phyloP scores from a whole-genome alignment of 2,888 invertebrate species.

The Ctena decussata region DNA sequence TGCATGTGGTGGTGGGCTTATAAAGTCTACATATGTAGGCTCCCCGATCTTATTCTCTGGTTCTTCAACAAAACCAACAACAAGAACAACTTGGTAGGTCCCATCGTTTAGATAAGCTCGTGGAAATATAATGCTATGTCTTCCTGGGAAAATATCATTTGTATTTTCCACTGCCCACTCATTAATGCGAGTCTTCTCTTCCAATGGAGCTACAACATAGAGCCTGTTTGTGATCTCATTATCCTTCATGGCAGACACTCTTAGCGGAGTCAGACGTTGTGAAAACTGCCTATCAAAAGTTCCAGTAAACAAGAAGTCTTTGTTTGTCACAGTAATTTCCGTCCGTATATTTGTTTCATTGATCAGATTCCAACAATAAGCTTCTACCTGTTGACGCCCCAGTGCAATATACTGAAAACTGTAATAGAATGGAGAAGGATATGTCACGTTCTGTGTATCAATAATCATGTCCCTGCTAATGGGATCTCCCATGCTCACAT shows the following conservation, averaged over 20 bases:
- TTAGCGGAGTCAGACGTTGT: constrained; percentile 51
- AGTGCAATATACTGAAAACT: constrained; percentile 63
- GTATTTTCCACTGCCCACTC: constrained; percentile 49
- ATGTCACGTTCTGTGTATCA: constrained; percentile 50
- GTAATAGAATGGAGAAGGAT: constrained; percentile 41
- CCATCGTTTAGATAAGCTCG: constrained; percentile 42
- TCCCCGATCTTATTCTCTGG: constrained; percentile 60
- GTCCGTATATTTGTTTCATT: constrained; percentile 23
- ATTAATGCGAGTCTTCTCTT: constrained; percentile 48
- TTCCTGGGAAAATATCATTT: constrained; percentile 3
- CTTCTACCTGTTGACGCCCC: constrained; percentile 55
- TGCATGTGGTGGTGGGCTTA: constrained; percentile 63
- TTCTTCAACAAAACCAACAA: constrained; percentile 61
- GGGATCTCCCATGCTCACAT: constrained; percentile 58
- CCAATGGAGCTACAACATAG: constrained; percentile 43
- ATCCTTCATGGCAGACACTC: constrained; percentile 60
- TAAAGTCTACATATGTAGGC: constrained; percentile 56
- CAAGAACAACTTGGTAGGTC: constrained; percentile 41
- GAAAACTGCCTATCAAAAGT: constrained; percentile 70
- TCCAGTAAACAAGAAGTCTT: constrained; percentile 60
- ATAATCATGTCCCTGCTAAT: constrained; percentile 24
- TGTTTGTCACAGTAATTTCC: constrained; percentile 48
- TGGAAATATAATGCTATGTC: constrained; percentile 55
- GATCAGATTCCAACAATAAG: constrained; percentile 62
- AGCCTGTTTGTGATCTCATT: constrained; percentile 63